Conservation (phyloP, 2,888 invertebrate species). For the Ochlodes sylvanus region DNA sequence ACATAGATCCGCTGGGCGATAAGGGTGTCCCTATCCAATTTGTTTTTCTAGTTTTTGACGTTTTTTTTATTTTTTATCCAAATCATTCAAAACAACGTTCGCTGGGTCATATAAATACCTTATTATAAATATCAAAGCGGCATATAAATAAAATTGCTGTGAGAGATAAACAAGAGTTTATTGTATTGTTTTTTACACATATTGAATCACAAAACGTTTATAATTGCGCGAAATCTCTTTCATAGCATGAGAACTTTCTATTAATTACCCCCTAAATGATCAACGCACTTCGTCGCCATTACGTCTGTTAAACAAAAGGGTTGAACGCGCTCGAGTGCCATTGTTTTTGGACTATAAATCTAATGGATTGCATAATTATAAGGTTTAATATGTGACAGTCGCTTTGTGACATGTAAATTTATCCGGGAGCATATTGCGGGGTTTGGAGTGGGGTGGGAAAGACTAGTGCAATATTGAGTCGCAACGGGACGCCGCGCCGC, state of each 20-base stretch:
- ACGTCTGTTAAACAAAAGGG: conserved; percentile 70
- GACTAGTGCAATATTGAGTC: conserved; percentile 65
- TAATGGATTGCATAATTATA: conserved; percentile 78
- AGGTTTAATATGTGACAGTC: conserved; percentile 80
- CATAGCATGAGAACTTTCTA: conserved; percentile 73
- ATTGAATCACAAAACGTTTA: conserved; percentile 57
- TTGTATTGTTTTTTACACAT: conserved; percentile 57
- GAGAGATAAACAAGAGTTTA: conserved; percentile 54
- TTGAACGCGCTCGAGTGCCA: conserved; percentile 62
- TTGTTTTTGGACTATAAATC: conserved; percentile 83
- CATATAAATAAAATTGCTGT: conserved; percentile 18
- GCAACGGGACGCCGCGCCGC: conserved; percentile 73
- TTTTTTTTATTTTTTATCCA: no score
- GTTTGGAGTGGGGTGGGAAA: conserved; percentile 79
- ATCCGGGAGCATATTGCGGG: conserved; percentile 57
- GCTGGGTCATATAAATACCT: no score
- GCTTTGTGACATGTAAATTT: conserved; percentile 81
- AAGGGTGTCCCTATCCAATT: no score
- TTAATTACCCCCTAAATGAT: conserved; percentile 82
- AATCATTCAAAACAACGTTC: no score
- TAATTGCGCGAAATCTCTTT: conserved; percentile 67
- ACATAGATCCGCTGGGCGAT: no score
- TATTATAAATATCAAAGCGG: not conserved
- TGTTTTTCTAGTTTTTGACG: no score
- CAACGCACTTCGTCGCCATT: conserved; percentile 62